Percentiles rank a stretch among this genome's conserved stretches.
Conservation (phyloP, 2,113 vertebrate species). For the Athene noctua region DNA sequence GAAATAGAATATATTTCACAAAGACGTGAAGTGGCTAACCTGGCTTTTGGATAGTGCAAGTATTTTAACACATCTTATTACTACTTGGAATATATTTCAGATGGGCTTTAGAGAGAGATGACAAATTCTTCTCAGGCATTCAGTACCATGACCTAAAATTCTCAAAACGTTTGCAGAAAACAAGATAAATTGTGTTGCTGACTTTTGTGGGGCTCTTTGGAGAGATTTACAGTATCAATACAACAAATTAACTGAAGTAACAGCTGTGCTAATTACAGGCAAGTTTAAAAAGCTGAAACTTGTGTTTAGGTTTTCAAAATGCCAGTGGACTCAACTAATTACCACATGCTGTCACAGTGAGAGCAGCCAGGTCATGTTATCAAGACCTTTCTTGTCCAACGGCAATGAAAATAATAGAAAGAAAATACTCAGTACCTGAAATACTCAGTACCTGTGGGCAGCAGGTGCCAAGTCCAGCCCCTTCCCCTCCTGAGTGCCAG, state of each 20-base stretch:
- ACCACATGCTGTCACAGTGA: constrained; percentile 75
- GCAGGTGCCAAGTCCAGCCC: not conserved
- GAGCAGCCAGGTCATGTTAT: constrained; percentile 74
- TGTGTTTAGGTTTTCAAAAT: constrained; percentile 22
- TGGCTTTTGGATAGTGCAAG: not conserved
- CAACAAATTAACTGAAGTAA: constrained; percentile 19
- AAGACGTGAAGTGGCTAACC: not conserved
- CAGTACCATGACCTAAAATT: not conserved
- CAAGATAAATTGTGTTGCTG: not conserved
- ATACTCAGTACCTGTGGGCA: not conserved
- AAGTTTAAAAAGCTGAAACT: not conserved
- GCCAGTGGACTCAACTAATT: constrained; percentile 60
- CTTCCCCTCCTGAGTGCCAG: not conserved
- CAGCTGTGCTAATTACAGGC: not conserved
- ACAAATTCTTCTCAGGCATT: not conserved
- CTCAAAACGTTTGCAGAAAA: constrained; percentile 6
- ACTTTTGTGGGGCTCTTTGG: not conserved
- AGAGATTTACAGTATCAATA: not conserved
- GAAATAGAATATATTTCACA: constrained; percentile 28
- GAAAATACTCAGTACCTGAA: not conserved
- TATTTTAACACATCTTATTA: not conserved
- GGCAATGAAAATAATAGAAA: not conserved
- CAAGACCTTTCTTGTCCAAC: not conserved
- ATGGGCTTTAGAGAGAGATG: not conserved
- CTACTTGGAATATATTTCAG: not conserved